Conservation (phyloP, 2,113 vertebrate genomes). For the Nycticorax nycticorax region DNA sequence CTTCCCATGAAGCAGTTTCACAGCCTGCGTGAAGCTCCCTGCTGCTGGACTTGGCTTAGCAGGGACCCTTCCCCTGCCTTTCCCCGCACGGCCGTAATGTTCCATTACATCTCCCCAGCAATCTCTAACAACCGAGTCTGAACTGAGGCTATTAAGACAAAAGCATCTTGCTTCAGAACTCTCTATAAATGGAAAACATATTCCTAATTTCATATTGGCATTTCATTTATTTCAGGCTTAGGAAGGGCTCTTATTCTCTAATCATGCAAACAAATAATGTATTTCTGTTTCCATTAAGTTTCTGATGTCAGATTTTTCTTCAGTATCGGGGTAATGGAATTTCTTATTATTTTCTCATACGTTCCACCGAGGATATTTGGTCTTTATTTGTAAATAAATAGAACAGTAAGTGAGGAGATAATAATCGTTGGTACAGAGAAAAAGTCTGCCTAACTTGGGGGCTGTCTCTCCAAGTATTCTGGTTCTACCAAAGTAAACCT, state of each 20-base stretch:
- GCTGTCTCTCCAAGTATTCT: not conserved
- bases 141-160: constrained; percentile 44
- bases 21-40: not conserved
- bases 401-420: not conserved
- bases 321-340: not conserved
- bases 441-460: not conserved
- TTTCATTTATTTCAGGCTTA: constrained; percentile 24
- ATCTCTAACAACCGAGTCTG: constrained; percentile 43
- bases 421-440: not conserved
- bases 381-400: constrained; percentile 14
- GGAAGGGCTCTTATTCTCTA: constrained; percentile 6
- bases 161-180: constrained; percentile 48
- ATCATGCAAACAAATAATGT: not conserved
- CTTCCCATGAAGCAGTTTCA: not conserved
- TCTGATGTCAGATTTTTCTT: constrained; percentile 21
- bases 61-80: not conserved
- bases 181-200: constrained; percentile 46
- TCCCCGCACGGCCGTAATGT: not conserved
- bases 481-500: not conserved
- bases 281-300: constrained; percentile 8
- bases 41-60: not conserved
- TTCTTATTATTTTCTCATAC: not conserved
- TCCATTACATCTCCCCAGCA: not conserved
- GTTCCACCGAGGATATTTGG: not conserved
- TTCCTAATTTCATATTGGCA: constrained; percentile 37